phyloP scores from a whole-genome alignment of 2,888 invertebrate genomes.

The Cheilosia scutellata region DNA sequence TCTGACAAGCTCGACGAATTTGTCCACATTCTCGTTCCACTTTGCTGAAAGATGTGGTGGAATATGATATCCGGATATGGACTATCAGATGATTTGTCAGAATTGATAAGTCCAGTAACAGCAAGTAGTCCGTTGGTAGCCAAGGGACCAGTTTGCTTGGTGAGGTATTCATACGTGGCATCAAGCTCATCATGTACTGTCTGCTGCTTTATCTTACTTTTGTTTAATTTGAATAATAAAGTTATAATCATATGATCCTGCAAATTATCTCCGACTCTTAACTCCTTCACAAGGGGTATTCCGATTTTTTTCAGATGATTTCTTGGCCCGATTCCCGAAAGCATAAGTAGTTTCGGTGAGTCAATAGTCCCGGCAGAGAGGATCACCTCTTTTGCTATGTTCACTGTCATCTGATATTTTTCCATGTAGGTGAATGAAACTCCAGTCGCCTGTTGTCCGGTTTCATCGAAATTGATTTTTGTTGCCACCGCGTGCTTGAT shows the following conservation, averaged over 20 bases:
- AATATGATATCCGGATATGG: constrained; percentile 84
- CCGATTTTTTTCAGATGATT: constrained; percentile 68
- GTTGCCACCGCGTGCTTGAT: constrained; percentile 85
- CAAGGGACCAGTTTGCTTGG: constrained; percentile 70
- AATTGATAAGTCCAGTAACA: constrained; percentile 85
- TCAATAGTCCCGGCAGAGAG: constrained; percentile 80
- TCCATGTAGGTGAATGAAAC: constrained; percentile 84
- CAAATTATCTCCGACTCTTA: constrained; percentile 88
- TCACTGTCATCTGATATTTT: constrained; percentile 60
- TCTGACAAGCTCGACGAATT: constrained; percentile 24
- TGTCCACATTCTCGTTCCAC: constrained; percentile 15
- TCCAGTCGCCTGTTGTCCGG: constrained; percentile 83
- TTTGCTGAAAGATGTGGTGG: constrained; percentile 81
- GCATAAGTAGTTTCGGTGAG: constrained; percentile 78
- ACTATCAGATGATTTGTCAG: constrained; percentile 80
- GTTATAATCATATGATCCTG: constrained; percentile 90
- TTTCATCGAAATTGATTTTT: constrained; percentile 84
- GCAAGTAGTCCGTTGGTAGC: constrained; percentile 80
- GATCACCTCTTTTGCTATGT: constrained; percentile 76
- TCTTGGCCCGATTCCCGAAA: constrained; percentile 78
- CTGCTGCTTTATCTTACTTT: constrained; percentile 33
- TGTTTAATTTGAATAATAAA: constrained; percentile 81
- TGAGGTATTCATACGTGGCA: constrained; percentile 82
- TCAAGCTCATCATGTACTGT: constrained; percentile 64
- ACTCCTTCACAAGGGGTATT: constrained; percentile 76